Base-by-base conservation (phyloP, 2,113 vertebrate species). In the Sturnira hondurensis region DNA sequence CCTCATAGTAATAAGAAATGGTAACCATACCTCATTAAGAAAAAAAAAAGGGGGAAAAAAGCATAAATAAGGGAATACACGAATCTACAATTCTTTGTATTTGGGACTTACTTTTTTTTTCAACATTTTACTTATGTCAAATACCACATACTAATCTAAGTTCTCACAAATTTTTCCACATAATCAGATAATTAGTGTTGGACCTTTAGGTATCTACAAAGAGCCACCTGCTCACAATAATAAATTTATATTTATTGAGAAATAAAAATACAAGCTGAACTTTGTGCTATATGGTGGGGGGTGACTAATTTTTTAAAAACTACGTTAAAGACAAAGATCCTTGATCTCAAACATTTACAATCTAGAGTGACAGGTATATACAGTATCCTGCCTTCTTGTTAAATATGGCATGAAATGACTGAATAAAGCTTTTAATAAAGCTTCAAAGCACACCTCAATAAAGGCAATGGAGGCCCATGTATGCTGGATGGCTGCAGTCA, bases 21-120 rank as follows among this genome's bases (percentile, higher is more conserved):
- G 20, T 68, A 65, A 61, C n/a, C 50, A 45, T 2, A 87, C 33
- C 13, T 88, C 36, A 28, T 87, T 17, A 41, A 54, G 74, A 33
- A 47, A 58, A 50, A 58, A 50, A 76, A 67, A 7, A 11, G 61
- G 61, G 31, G 76, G 91, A 96, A 98, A 95, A 68, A 97, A 89
- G 36, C 52, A 86, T 89, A 97, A 98, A 96, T 93, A 97, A 98
- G 68, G 78, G 78, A 95, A 96, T 96, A 97, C 92, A 98, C 96
- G 76, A 95, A 89, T 97, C 93, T 92, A 97, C 11, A 94, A 94
- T n/a, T 68, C 89, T 54, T 97, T 89, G 65, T 73, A 85, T 80
- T 94, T 70, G 83, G 93, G 86, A 74, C 71, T 95, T 97, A 7
- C 0, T 96, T 95, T 84, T 97, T 97, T 93, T 97, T 92, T 84